Evolutionary conservation across 2,797 vertebrate genomes (phyloP), one percentile per base, ranked within the genome.

Genomic region (Prunella strophiata): DNA sequence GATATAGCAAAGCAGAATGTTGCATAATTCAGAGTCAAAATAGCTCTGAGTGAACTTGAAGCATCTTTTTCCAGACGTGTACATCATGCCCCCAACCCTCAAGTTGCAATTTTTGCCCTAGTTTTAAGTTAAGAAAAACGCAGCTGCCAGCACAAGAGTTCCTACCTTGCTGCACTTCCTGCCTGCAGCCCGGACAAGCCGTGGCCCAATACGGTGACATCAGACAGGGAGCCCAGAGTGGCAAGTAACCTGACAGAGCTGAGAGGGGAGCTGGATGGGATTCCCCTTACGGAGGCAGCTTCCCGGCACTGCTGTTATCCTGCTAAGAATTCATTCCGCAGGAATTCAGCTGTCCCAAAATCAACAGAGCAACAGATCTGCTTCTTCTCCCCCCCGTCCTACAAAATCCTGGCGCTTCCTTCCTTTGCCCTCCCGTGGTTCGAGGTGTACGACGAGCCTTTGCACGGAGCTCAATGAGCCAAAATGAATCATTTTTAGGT

Each of bases 21-120:
- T 93, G 63, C 71, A 91, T 93, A 85, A 92, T 82, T 92, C 42
- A 68, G 72, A 51, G 81, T 71, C 73, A 89, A 94, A 94, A 75
- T 25, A 91, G 32, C 70, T 78, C 47, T 52, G 70, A 73, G 26
- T 20, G 78, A 91, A 94, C 54, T 88, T 75, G 40, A 73, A 71
- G n/a, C 7, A 0, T 34, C 45, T 63, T 73, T 80, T 84, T 63
- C 36, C 45, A 79, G 74, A n/a, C 12, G 27, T 47, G 11, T 34
- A 9, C 67, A 68, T 62, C 4, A 1, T 38, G 29, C 5, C 36
- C 43, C 40, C 19, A 62, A 51, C 20, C 9, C 26, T 29, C 0
- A 2, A 55, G 58, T 3, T 90, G 59, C 66, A 47, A 23, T 48
- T 92, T 92, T 88, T 63, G 74, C 42, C 8, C 51, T 45, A 52